phyloP scores from a whole-genome alignment of 2,888 invertebrate genomes.

The Abscondita cerata region DNA sequence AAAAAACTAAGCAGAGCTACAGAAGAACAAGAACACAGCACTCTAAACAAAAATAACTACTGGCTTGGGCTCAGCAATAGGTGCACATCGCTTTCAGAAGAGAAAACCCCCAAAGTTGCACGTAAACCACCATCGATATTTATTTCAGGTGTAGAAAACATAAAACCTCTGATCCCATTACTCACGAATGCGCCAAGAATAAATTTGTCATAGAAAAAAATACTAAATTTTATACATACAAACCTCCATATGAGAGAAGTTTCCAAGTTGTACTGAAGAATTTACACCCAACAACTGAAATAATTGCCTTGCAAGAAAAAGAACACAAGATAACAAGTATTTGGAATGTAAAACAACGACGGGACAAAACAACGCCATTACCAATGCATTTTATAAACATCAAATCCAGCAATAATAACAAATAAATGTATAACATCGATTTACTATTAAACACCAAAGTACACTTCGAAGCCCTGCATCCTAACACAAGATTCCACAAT shows the following conservation, averaged over 20 bases:
- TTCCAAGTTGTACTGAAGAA: neutral
- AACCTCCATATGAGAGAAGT: neutral
- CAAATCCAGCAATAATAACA: neutral
- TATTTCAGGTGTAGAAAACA: neutral
- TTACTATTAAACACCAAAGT: too few relatives aligned
- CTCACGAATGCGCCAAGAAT: neutral
- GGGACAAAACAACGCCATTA: neutral
- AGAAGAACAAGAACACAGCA: conserved; percentile 15
- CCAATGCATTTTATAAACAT: neutral
- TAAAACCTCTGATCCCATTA: neutral
- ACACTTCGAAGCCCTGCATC: neutral
- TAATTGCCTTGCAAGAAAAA: neutral
- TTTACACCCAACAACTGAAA: neutral
- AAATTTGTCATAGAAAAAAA: neutral
- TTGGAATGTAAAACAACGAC: neutral
- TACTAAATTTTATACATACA: neutral
- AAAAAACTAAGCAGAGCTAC: conserved; percentile 10
- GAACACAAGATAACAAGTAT: neutral
- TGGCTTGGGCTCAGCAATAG: conserved; percentile 10
- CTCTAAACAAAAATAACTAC: conserved; percentile 14
- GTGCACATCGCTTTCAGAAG: conserved; percentile 1
- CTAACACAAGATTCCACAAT: neutral
- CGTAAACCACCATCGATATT: neutral
- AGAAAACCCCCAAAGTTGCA: neutral
- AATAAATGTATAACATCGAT: neutral